phyloP scores from a whole-genome alignment of 2,113 vertebrate genomes.

The Chlamydotis undulata region DNA sequence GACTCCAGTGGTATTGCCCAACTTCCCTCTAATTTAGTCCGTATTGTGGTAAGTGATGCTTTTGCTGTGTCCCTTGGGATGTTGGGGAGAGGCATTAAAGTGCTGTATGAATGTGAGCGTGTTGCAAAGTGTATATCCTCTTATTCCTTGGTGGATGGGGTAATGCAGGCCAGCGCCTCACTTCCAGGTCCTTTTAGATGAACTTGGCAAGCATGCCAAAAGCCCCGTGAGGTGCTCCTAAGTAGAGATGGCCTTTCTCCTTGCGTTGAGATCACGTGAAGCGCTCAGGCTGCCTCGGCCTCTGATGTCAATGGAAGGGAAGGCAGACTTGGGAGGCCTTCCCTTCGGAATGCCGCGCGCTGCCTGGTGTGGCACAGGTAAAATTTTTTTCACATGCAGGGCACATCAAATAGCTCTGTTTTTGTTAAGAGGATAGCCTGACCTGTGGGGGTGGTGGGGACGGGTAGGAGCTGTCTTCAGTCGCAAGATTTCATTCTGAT shows the following conservation, averaged over 20 bases:
- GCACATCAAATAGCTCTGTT: not conserved
- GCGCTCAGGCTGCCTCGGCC: not conserved
- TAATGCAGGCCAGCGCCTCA: not conserved
- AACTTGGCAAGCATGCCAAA: not conserved
- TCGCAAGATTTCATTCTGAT: not conserved
- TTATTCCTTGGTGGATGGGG: not conserved
- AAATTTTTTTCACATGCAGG: fast-evolving
- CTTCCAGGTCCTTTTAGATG: not conserved
- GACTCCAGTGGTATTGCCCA: not conserved
- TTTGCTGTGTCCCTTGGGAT: not conserved
- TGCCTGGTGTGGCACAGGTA: not conserved
- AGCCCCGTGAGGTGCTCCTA: not conserved
- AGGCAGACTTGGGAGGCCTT: not conserved
- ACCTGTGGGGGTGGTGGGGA: not conserved
- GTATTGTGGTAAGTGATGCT: not conserved
- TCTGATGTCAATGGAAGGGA: not conserved
- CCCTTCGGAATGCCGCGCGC: fast-evolving
- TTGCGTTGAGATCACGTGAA: not conserved
- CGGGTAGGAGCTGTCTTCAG: not conserved
- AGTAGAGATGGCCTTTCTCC: not conserved
- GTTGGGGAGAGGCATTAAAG: not conserved
- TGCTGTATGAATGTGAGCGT: not conserved
- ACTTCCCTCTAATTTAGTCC: not conserved
- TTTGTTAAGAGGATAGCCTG: not conserved
- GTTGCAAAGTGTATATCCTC: not conserved